Evolutionary conservation across 2,113 vertebrate species (phyloP), one percentile per base, ranked within the genome.

Genomic region (Eulemur rufifrons): DNA sequence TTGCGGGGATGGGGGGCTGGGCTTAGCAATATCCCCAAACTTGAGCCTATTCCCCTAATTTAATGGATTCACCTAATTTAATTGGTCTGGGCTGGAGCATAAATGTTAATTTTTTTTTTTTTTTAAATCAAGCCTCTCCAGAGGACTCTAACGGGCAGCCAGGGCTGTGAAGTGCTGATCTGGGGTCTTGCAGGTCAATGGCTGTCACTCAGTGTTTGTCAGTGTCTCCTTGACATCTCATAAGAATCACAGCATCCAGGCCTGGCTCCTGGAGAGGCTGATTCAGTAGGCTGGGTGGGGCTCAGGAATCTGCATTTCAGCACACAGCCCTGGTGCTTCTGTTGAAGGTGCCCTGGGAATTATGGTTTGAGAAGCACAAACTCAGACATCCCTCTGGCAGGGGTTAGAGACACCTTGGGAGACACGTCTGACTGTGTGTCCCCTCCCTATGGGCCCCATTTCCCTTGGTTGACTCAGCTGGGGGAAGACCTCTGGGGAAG

Each of bases 331-430:
- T 12, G 13, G 29, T 42, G 42, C 66, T 63, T 80, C 63, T 59
- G 37, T 50, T 4, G 15, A 12, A 52, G 39, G 23, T 32, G 37
- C 45, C 86, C 47, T 76, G 42, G 61, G 56, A 37, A 3, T 71
- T 56, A 39, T 0, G 10, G 50, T 45, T 56, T 66, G 37, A 88
- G 59, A 66, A 50, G 27, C 66, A 61, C 37, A 78, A 50, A 88
- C 29, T 50, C 37, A 32, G 47, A 8, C 1, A 2, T 6, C 39
- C 18, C 52, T n/a, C 0, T 0, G 34, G 34, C 27, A 20, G 39
- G 17, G 17, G 10, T 12, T 1, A 45, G 63, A 63, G 10, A 63
- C 25, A 45, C 34, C 4, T 2, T 14, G 4, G 78, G 21, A 92
- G 42, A 39, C 39, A 13, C 8, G 11, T 52, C n/a, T 17, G 15